These are phyloP conservation scores for Gallinago solitaria DNA, from an alignment of 2,797 vertebrate genomes.

Conservation along the genomic window DNA sequence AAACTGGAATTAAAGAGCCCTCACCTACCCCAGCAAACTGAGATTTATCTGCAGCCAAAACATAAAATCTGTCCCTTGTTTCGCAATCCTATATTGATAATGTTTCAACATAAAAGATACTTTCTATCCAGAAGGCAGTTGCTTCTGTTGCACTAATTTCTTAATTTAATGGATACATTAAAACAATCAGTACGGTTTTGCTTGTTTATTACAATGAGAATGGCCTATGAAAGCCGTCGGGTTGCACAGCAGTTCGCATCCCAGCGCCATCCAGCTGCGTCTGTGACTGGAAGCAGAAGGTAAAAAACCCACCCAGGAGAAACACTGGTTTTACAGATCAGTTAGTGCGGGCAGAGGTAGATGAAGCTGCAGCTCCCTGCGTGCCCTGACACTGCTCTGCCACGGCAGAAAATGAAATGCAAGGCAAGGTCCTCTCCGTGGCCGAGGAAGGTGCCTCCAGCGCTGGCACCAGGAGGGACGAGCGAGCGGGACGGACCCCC, in stretches of 20 bases:
- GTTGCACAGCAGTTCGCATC: not conserved
- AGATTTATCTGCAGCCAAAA: not conserved
- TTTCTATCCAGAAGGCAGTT: not conserved
- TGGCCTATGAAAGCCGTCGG: not conserved
- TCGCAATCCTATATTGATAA: not conserved
- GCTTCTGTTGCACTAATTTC: not conserved
- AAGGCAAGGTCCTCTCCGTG: not conserved
- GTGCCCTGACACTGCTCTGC: not conserved
- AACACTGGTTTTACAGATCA: not conserved
- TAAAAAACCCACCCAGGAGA: not conserved
- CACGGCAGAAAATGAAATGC: not conserved
- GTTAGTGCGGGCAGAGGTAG: not conserved
- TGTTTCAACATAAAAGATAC: not conserved
- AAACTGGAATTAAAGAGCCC: constrained; percentile 32
- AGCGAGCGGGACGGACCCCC: not conserved
- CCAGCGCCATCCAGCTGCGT: not conserved
- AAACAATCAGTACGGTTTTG: not conserved
- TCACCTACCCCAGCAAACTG: not conserved
- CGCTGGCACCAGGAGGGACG: not conserved
- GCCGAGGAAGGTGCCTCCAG: not conserved
- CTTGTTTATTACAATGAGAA: constrained; percentile 3
- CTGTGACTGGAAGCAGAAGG: not conserved
- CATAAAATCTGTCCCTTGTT: not conserved
- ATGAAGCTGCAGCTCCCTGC: not conserved
- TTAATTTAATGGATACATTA: not conserved